Evolutionary conservation across 2,797 vertebrate species (phyloP).

Genomic region (Hydrocynus forskahlii): DNA sequence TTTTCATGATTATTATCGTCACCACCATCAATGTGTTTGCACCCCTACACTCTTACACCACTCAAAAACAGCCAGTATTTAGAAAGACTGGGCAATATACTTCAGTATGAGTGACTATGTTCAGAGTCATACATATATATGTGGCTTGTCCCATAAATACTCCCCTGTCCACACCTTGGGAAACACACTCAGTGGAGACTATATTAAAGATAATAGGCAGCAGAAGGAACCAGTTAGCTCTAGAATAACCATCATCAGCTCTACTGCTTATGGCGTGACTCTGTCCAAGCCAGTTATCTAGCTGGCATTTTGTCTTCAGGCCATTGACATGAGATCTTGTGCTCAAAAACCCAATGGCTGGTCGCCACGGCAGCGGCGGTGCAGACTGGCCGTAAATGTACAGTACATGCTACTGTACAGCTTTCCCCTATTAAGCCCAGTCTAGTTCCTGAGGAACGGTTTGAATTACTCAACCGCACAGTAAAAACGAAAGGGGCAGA

Average conservation of each 20-base stretch:
- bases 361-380: background rate
- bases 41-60: conserved; percentile 1
- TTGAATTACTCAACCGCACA: conserved; percentile 68
- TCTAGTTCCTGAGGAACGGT: conserved; percentile 65
- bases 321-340: background rate
- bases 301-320: background rate
- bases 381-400: conserved; percentile 55
- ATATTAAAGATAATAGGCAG: conserved; percentile 70
- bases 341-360: background rate
- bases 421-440: conserved; percentile 66
- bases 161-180: conserved; percentile 71
- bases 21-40: background rate
- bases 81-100: conserved; percentile 13
- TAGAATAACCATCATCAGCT: background rate
- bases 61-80: conserved; percentile 28
- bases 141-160: conserved; percentile 71
- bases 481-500: conserved; percentile 63
- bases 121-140: conserved; percentile 63
- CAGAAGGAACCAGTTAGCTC: conserved; percentile 58
- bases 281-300: background rate
- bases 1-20: background rate
- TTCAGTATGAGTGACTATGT: conserved; percentile 54
- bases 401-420: conserved; percentile 66
- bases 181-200: conserved; percentile 62
- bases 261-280: background rate